Percentiles rank a stretch among this genome's conserved stretches.
phyloP scores from a whole-genome alignment of 2,797 vertebrate genomes.

The Amazona finschi region DNA sequence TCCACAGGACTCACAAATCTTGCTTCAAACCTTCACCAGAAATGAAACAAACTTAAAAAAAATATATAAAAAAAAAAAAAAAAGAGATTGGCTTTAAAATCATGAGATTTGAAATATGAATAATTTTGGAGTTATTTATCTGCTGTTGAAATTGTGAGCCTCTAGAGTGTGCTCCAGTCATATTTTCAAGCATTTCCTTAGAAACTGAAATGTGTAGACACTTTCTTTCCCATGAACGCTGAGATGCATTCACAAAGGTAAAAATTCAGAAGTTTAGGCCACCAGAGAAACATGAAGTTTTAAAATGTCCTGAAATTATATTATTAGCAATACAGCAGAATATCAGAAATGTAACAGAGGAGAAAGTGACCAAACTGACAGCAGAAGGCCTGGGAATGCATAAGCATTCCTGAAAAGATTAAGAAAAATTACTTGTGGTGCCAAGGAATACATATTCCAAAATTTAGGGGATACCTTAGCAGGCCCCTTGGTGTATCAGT shows the following conservation, averaged over 20 bases:
- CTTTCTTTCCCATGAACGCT: neutral
- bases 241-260: neutral
- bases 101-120: neutral
- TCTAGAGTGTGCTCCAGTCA: conserved; percentile 70
- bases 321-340: neutral
- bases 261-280: neutral
- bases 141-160: conserved; percentile 55
- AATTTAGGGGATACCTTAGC: neutral
- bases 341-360: neutral
- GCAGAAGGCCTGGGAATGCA: neutral
- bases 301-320: neutral
- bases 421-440: neutral
- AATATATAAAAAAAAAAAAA: neutral
- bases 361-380: neutral
- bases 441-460: neutral
- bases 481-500: neutral
- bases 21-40: neutral
- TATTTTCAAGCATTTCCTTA: conserved; percentile 55
- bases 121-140: conserved; percentile 14
- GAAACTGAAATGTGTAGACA: neutral
- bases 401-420: neutral
- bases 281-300: neutral
- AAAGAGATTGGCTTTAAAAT: neutral
- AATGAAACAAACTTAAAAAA: neutral
- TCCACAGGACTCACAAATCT: neutral